phyloP scores from a whole-genome alignment of 2,113 vertebrate species.

The Psephotus haematonotus region DNA sequence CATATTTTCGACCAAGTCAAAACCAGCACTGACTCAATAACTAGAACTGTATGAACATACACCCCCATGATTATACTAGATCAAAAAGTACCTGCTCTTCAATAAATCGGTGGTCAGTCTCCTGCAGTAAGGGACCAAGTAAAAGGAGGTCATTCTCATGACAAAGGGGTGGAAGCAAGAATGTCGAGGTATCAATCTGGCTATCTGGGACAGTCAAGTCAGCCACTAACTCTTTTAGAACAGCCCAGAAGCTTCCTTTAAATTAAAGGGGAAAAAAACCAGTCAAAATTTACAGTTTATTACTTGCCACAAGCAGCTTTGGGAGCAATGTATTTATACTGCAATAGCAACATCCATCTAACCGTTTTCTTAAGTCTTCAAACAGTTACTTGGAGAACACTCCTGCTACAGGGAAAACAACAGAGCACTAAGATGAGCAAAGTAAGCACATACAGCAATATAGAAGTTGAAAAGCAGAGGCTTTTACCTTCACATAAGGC shows the following conservation, averaged over 20 bases:
- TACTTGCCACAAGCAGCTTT: not conserved
- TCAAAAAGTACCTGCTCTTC: slow-evolving; percentile 87
- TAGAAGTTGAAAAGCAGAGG: not conserved
- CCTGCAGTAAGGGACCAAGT: slow-evolving; percentile 79
- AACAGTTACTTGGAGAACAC: not conserved
- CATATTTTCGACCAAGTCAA: not conserved
- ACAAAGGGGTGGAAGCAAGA: slow-evolving; percentile 86
- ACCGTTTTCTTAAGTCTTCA: not conserved
- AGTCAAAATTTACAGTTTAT: not conserved
- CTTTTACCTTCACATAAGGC: not conserved
- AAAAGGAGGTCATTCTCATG: slow-evolving; percentile 84
- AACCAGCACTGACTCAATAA: not conserved
- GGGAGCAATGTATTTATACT: not conserved
- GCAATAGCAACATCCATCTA: not conserved
- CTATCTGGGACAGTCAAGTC: slow-evolving; percentile 84
- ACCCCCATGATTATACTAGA: not conserved
- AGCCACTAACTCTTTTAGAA: slow-evolving; percentile 86
- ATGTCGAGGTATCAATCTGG: slow-evolving; percentile 77
- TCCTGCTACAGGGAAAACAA: not conserved
- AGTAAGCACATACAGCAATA: not conserved
- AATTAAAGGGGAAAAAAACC: not conserved
- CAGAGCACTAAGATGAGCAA: not conserved
- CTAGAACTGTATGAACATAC: not conserved
- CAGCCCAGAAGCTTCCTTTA: slow-evolving; percentile 80
- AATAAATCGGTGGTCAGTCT: slow-evolving; percentile 84